A percentile compares a stretch with the other conserved stretches of the same genome.
Conservation (phyloP, 2,113 vertebrate species). For the Pterocles orientalis region DNA sequence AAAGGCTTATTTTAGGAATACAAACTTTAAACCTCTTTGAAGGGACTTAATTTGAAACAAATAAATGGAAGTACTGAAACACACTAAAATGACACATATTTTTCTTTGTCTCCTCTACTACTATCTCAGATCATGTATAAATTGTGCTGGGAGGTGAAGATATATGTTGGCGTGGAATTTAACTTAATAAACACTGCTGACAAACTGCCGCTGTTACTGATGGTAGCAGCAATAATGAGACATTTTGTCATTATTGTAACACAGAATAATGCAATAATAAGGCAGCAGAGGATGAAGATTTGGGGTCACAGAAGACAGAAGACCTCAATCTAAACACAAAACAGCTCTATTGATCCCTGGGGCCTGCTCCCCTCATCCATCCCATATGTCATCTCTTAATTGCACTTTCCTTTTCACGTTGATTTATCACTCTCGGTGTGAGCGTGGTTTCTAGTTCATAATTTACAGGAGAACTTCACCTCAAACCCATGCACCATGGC, state of each 20-base stretch:
- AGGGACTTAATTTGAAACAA: not conserved
- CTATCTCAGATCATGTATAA: not conserved
- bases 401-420: not conserved
- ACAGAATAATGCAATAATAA: slow-evolving; percentile 49
- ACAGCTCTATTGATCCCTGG: slow-evolving; percentile 10
- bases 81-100: not conserved
- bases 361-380: not conserved
- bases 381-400: slow-evolving; percentile 7
- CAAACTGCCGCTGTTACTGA: slow-evolving; percentile 19
- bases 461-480: not conserved
- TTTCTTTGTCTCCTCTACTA: not conserved
- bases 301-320: slow-evolving; percentile 36
- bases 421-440: not conserved
- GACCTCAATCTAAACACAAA: slow-evolving; percentile 54
- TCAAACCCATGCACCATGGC: not conserved
- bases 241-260: slow-evolving; percentile 8
- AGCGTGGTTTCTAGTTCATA: not conserved
- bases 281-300: not conserved
- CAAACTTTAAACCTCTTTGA: not conserved
- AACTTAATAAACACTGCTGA: slow-evolving; percentile 39
- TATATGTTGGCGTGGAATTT: slow-evolving; percentile 6
- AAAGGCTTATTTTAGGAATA: not conserved
- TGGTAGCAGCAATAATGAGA: slow-evolving; percentile 20
- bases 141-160: not conserved
- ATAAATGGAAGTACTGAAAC: not conserved